phyloP scores from a whole-genome alignment of 2,797 vertebrate species.

The Rhodeus uyekii region DNA sequence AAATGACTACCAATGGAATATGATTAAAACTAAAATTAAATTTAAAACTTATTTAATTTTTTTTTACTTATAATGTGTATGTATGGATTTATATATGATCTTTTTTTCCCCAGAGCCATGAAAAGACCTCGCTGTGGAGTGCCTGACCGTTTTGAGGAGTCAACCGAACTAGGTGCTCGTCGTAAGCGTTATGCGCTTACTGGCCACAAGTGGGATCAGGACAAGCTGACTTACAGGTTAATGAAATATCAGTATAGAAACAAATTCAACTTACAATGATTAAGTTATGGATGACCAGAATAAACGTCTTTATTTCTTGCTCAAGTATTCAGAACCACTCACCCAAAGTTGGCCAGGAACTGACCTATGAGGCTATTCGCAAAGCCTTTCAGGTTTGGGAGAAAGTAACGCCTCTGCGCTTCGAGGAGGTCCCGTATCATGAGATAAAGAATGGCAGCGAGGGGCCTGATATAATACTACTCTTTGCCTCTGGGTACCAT shows the following conservation, averaged over 20 bases:
- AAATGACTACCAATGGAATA: background rate
- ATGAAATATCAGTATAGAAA: background rate
- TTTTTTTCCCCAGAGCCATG: slow-evolving; percentile 83
- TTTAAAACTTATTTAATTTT: too few relatives aligned
- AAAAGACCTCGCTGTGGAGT: slow-evolving; percentile 90
- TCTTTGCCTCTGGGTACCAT: slow-evolving; percentile 95
- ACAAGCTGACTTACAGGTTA: slow-evolving; percentile 79
- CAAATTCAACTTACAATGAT: background rate
- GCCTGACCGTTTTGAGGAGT: slow-evolving; percentile 82
- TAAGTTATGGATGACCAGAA: background rate
- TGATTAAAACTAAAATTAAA: too few relatives aligned
- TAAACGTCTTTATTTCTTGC: background rate
- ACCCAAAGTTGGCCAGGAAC: slow-evolving; percentile 81
- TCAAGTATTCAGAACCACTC: slow-evolving; percentile 90
- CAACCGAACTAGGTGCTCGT: slow-evolving; percentile 73
- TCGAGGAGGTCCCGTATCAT: slow-evolving; percentile 83
- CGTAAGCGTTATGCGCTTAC: slow-evolving; percentile 84
- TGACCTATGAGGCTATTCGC: slow-evolving; percentile 78
- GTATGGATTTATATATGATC: background rate
- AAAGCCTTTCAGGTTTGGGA: slow-evolving; percentile 88
- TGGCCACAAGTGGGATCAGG: slow-evolving; percentile 75
- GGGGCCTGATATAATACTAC: slow-evolving; percentile 88
- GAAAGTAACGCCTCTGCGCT: slow-evolving; percentile 83
- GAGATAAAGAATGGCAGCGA: slow-evolving; percentile 78
- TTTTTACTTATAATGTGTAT: too few relatives aligned